These are phyloP conservation scores for Rhaphigaster nebulosa DNA, from an alignment of 2,888 invertebrate genomes.

Conservation along the genomic window DNA sequence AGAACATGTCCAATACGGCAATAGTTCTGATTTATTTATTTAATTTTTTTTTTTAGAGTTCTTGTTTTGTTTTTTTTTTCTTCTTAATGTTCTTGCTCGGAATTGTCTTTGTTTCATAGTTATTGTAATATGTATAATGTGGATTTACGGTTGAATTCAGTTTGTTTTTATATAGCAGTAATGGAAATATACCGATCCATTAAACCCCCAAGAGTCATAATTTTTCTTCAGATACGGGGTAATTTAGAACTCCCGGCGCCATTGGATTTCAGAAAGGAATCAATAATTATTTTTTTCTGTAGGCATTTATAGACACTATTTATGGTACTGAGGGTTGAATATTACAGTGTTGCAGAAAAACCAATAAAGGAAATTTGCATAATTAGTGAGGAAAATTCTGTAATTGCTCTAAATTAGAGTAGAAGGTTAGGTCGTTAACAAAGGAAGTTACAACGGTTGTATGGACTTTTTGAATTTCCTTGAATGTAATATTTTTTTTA, in stretches of 20 bases:
- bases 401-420: no score
- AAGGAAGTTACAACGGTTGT: no score
- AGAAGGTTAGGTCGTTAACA: no score
- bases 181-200: background rate
- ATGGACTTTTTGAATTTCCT: no score
- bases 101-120: no score
- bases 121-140: no score
- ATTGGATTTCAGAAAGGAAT: background rate
- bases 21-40: background rate
- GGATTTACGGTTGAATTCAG: background rate
- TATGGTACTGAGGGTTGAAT: background rate
- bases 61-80: no score
- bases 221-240: background rate
- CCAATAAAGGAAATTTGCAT: background rate
- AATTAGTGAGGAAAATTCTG: background rate
- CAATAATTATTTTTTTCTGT: background rate
- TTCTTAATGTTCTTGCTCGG: no score
- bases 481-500: no score
- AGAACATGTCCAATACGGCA: background rate
- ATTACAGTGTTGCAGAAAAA: background rate
- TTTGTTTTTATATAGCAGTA: background rate
- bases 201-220: background rate
- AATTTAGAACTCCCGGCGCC: background rate
- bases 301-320: background rate
- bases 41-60: no score